Conservation (phyloP, 2,888 invertebrate genomes). For the Eupithecia dodoneata region DNA sequence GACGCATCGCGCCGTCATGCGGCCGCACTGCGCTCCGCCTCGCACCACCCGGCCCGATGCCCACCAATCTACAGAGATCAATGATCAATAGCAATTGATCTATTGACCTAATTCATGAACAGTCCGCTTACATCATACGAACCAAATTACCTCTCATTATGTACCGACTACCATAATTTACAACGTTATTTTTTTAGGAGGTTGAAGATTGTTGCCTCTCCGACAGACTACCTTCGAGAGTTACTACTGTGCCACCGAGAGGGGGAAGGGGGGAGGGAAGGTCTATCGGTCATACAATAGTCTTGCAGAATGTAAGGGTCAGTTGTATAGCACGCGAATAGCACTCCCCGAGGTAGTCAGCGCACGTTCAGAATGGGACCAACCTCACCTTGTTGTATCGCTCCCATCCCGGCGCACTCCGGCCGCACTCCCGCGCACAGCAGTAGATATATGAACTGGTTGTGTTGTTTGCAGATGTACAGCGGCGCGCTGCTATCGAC, state of each 20-base stretch:
- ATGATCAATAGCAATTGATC: constrained; percentile 14
- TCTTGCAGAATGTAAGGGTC: too few relatives aligned
- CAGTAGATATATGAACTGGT: not conserved
- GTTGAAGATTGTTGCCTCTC: not conserved
- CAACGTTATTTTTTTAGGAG: not conserved
- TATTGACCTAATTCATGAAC: constrained; percentile 6
- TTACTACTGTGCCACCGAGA: too few relatives aligned
- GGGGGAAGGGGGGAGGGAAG: not conserved
- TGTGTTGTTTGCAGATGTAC: constrained; percentile 70
- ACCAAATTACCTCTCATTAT: not conserved
- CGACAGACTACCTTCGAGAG: not conserved
- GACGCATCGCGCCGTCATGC: not conserved
- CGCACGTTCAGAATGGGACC: not conserved
- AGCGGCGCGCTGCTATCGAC: constrained; percentile 80
- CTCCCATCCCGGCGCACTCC: too few relatives aligned
- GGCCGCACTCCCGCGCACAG: too few relatives aligned
- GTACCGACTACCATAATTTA: not conserved
- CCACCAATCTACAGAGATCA: constrained; percentile 9
- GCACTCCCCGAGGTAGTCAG: too few relatives aligned
- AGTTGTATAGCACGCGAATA: too few relatives aligned
- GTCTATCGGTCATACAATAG: too few relatives aligned
- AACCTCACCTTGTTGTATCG: too few relatives aligned
- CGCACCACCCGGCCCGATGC: not conserved
- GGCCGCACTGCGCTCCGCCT: not conserved
- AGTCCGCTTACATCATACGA: not conserved